Conservation (phyloP, 2,113 vertebrate species). For the Rafetus swinhoei region DNA sequence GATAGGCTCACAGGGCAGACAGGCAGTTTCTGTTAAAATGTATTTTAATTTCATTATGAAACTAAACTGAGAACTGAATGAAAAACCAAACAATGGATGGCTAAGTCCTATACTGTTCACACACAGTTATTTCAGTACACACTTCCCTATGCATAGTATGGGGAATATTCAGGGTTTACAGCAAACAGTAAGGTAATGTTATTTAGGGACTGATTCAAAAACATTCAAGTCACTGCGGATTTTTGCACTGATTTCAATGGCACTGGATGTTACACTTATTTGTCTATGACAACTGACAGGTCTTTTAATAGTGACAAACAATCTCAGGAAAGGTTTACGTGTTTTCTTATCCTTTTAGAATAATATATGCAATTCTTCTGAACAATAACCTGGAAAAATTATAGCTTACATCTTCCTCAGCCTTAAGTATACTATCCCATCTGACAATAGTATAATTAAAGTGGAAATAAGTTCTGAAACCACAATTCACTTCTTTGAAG, state of each 20-base stretch:
- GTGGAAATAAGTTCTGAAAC: conserved; percentile 16
- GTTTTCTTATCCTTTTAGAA: background rate
- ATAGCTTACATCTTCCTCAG: background rate
- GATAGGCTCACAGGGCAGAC: rapidly evolving
- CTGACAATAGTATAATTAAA: conserved; percentile 29
- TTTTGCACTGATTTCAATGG: conserved; percentile 33
- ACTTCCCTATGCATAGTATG: conserved; percentile 15
- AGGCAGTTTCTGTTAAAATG: rapidly evolving
- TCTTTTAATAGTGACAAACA: conserved; percentile 51
- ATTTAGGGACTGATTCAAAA: conserved; percentile 38
- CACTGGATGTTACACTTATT: conserved; percentile 50
- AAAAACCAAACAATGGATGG: rapidly evolving
- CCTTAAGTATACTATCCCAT: conserved; percentile 17
- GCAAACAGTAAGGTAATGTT: conserved; percentile 31
- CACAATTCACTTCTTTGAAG: conserved; percentile 24
- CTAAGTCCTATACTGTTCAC: rapidly evolving
- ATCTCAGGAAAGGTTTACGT: conserved; percentile 41
- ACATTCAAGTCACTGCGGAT: conserved; percentile 54
- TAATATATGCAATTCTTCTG: background rate
- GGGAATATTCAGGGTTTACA: conserved; percentile 51
- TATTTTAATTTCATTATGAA: background rate
- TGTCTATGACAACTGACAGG: conserved; percentile 57
- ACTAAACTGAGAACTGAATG: rapidly evolving
- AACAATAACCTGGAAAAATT: background rate
- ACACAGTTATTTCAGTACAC: background rate